Base-by-base conservation (phyloP, 2,797 vertebrate genomes). In the Orientallactaga sibirica region DNA sequence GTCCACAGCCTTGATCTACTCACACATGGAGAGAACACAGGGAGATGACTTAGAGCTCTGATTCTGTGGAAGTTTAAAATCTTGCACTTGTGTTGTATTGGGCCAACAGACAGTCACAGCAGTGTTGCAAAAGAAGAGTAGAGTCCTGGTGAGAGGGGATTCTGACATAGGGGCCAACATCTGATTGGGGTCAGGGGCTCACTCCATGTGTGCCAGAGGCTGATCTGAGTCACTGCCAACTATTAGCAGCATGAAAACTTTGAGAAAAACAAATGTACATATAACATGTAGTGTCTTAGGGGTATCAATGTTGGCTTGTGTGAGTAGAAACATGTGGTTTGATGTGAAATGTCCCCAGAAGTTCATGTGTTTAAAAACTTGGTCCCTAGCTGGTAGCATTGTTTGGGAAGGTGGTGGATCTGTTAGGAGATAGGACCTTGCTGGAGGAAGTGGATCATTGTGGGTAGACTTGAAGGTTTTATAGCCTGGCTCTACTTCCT, bases 1-100 rank as follows among this genome's bases (percentile, higher is more conserved):
- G 97, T 99, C 99, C 77, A 99, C 99, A 0, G 99, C 99, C 98
- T 99, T 99, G 93, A 99, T 99, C 99, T 99, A 97, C 88, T 90
- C 90, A 96, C 58, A 84, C 27, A 95, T 1, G 86, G 96, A 97
- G 86, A 90, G 86, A 95, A 96, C 58, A 97, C 27, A 94, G 95
- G 90, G 93, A 91, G 29, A 80, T 0, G 22, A 64, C 68, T 96
- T 70, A 96, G 92, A 86, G 61, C 27, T 66, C 3, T 0, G 43
- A 25, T 48, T 24, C 58, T 25, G 25, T 6, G 10, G 67, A 80
- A 52, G 43, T 10, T 37, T 37, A 43, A 18, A 18, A 19, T 76
- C 75, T 90, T 61, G 83, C 74, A 43, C 90, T 68, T 20, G 3
- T 2, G 11, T 2, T 5, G 3, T 19, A 18, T 8, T 37, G 74